Evolutionary conservation across 2,113 vertebrate species (phyloP).

Genomic region (Cisticola juncidis): DNA sequence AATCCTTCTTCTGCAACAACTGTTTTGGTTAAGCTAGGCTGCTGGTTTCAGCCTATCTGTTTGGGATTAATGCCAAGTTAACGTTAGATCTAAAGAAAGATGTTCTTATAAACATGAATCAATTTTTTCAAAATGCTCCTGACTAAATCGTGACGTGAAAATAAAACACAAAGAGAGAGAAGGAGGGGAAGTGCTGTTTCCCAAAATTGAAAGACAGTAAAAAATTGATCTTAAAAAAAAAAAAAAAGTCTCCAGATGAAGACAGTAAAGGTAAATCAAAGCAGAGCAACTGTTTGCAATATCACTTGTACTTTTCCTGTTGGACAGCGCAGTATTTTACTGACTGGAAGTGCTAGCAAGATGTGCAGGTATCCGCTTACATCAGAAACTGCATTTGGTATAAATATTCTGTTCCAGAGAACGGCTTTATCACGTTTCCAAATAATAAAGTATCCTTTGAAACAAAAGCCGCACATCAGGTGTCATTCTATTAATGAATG

Average conservation of each 20-base stretch:
- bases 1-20: neutral
- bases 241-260: constrained; percentile 26
- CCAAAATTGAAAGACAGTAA: constrained; percentile 19
- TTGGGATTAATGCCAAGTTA: neutral
- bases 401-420: neutral
- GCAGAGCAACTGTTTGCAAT: constrained; percentile 36
- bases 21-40: neutral
- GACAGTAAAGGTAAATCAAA: constrained; percentile 61
- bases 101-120: neutral
- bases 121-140: neutral
- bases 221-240: neutral
- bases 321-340: neutral
- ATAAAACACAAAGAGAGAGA: neutral
- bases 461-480: constrained; percentile 32
- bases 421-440: neutral
- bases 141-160: neutral
- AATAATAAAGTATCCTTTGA: constrained; percentile 1
- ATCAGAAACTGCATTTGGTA: neutral
- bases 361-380: constrained; percentile 47
- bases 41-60: neutral
- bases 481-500: neutral
- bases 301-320: constrained; percentile 37
- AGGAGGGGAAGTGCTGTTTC: neutral
- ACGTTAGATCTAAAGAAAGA: neutral
- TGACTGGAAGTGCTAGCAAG: neutral